Evolutionary conservation across 1,140 invertebrate genomes (phyloP).

Genomic region (Homalodisca vitripennis): DNA sequence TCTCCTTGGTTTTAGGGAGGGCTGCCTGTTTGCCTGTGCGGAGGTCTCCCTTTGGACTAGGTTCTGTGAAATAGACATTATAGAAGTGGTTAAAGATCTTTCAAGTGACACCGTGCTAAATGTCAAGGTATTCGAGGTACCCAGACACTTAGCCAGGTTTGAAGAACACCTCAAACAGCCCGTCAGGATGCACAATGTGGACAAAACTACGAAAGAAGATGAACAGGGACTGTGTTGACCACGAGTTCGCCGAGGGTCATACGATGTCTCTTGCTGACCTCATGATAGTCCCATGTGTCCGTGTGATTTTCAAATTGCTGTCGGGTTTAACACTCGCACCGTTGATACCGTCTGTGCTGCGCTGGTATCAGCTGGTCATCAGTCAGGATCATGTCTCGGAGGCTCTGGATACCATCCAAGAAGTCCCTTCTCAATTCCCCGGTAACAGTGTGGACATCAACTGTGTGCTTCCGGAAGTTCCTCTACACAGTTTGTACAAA

Average conservation of each 20-base stretch:
- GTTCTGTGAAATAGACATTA: conserved; percentile 71
- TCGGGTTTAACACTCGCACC: conserved; percentile 47
- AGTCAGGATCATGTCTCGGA: conserved; percentile 32
- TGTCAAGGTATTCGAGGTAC: conserved; percentile 46
- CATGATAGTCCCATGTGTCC: conserved; percentile 71
- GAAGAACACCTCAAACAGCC: conserved; percentile 86
- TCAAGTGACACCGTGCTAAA: background rate
- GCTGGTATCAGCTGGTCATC: conserved; percentile 61
- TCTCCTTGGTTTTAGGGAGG: conserved; percentile 69
- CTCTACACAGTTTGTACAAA: conserved; percentile 72
- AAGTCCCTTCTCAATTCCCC: conserved; percentile 9
- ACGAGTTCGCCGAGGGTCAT: conserved; percentile 81
- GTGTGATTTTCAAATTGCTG: conserved; percentile 59
- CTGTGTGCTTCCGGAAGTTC: conserved; percentile 46
- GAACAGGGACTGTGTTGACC: conserved; percentile 49
- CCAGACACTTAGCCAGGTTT: conserved; percentile 66
- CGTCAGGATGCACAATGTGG: conserved; percentile 81
- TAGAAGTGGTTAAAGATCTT: conserved; percentile 33
- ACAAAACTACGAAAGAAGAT: conserved; percentile 57
- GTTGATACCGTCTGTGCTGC: conserved; percentile 61
- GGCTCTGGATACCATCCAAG: conserved; percentile 12
- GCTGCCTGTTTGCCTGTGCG: conserved; percentile 76
- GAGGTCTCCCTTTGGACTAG: conserved; percentile 89
- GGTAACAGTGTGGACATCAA: background rate
- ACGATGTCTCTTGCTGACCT: conserved; percentile 82